A percentile compares a stretch with the other conserved stretches of the same genome.
phyloP scores from a whole-genome alignment of 2,888 invertebrate genomes.

The Strigamia maritima region DNA sequence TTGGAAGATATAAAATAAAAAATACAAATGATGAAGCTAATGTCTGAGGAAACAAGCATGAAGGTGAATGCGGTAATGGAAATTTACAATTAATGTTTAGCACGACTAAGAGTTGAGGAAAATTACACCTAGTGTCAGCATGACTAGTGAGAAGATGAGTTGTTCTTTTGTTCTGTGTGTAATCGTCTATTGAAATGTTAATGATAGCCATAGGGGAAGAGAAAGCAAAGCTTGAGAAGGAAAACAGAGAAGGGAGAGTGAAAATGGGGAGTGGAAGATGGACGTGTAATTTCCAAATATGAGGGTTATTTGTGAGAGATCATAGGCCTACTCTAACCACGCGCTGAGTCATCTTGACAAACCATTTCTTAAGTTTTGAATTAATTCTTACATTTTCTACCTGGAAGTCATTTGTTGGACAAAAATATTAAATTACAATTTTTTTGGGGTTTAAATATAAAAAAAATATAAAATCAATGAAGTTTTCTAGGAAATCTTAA shows the following conservation, averaged over 20 bases:
- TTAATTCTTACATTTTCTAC: conserved; percentile 1
- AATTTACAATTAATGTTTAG: background rate
- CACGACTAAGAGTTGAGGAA: background rate
- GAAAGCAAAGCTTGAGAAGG: background rate
- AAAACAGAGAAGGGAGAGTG: background rate
- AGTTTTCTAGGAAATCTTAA: no score
- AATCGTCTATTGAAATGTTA: conserved; percentile 27
- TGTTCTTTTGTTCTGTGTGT: conserved; percentile 16
- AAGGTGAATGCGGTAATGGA: background rate
- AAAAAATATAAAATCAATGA: no score
- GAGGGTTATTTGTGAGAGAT: conserved; percentile 10
- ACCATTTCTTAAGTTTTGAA: background rate
- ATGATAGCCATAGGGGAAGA: conserved; percentile 11
- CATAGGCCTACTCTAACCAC: background rate
- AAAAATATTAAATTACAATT: background rate
- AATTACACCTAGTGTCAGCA: background rate
- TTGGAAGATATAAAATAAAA: no score
- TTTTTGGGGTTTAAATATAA: no score
- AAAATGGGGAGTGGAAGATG: conserved; percentile 11
- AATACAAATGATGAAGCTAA: no score
- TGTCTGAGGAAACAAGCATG: background rate
- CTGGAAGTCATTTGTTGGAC: background rate
- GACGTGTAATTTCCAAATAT: conserved; percentile 27
- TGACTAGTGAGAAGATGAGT: conserved; percentile 29
- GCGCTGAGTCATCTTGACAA: conserved; percentile 11